Conservation (phyloP, 2,888 invertebrate genomes). For the Parasteatoda lunata region DNA sequence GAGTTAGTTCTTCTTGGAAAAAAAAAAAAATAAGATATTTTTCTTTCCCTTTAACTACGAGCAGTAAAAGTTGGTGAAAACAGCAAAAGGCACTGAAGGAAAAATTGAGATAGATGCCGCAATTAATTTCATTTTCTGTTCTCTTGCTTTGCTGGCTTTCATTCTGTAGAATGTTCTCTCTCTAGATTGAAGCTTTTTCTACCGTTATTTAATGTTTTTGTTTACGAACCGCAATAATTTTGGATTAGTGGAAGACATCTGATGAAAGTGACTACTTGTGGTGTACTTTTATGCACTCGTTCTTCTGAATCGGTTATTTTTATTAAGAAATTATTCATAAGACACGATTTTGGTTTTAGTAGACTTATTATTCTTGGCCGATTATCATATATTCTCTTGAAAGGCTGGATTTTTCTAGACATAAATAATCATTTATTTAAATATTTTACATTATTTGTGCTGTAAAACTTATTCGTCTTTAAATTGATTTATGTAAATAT, state of each 20-base stretch:
- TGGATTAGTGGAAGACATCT: neutral
- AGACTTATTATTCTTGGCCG: no score
- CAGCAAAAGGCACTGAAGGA: slow-evolving; percentile 58
- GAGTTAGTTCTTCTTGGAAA: slow-evolving; percentile 19
- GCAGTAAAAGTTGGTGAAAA: slow-evolving; percentile 22
- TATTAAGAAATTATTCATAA: no score
- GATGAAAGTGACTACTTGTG: neutral
- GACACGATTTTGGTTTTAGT: no score
- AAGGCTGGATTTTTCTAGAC: no score
- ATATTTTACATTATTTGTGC: no score
- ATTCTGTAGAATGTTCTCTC: neutral
- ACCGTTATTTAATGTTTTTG: neutral
- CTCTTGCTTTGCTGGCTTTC: neutral
- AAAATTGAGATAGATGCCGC: slow-evolving; percentile 60
- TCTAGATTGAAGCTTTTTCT: neutral
- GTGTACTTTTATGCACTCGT: no score
- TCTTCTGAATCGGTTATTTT: no score
- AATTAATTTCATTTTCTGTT: slow-evolving; percentile 59
- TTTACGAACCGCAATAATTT: slow-evolving; percentile 5
- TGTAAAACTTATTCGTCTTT: no score
- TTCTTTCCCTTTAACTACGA: slow-evolving; percentile 9
- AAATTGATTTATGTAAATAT: no score
- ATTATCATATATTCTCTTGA: no score
- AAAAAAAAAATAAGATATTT: no score
- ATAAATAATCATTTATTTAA: no score